Base-by-base conservation (phyloP, 2,888 invertebrate species). In the Agrotis clavis region DNA sequence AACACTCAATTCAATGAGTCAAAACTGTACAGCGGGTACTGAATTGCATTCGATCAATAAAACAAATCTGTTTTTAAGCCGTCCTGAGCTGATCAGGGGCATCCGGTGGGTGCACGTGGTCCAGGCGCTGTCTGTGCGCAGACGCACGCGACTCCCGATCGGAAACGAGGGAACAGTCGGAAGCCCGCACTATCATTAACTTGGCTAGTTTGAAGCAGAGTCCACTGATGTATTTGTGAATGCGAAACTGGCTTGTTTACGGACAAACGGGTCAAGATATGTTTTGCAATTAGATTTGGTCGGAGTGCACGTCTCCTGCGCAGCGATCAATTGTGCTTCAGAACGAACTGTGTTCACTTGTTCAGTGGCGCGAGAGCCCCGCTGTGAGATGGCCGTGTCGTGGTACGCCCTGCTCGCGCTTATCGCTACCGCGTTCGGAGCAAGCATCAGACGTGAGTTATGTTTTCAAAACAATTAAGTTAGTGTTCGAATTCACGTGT, bases 361-460 rank as follows among this genome's bases (percentile, higher is more conserved):
- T 86, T 90, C 90, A 95, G 96, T 96, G 94, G 94, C 92, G 90
- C 91, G 91, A 86, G 89, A 90, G 92, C 90, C 92, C 91, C 92
- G 85, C 89, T 81, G 83, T 66, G 85, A 82, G 91, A 96, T 96
- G 96, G 95, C 92, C 71, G 96, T 92, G 82, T 92, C 93, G 89
- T 94, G 91, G 93, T 91, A 91, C 86, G 92, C 93, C 14, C 91
- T 95, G 84, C 87, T 92, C 41, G 90, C 92, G 81, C 92, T 96
- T 51, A 93, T 93, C 68, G 93, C 93, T 66, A 93, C 94, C 51
- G 95, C 92, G 51, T 92, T 96, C 73, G 96, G 96, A 67, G 96
- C 96, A 71, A 92, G 95, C 18, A 94, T 96, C 79, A 90, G 93
- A 87, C 94, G 96, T 96, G 87, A 96, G 96, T 96, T 85, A 67